These are phyloP conservation scores for Eubasilissa splendida DNA, from an alignment of 2,888 invertebrate species.

Conservation along the genomic window DNA sequence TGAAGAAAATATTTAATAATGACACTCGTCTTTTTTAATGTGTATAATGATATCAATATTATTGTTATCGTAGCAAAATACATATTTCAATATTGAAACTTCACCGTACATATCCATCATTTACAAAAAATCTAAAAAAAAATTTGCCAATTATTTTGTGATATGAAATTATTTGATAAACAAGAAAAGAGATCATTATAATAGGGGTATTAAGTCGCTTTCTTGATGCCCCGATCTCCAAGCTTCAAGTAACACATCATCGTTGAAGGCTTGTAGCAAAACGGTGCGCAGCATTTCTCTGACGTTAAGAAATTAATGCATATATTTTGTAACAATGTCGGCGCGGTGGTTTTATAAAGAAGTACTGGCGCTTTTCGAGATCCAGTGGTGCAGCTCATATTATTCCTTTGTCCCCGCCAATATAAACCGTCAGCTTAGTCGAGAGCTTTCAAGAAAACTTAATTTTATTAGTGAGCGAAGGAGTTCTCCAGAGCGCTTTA, in stretches of 20 bases:
- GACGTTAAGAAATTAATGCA: too few species aligned
- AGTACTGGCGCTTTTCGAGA: background rate
- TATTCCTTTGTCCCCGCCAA: conserved; percentile 24
- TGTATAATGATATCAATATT: background rate
- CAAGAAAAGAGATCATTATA: conserved; percentile 24
- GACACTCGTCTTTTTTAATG: background rate
- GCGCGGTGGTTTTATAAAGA: too few species aligned
- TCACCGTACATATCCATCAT: background rate
- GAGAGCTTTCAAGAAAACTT: conserved; percentile 21
- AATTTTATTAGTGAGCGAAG: conserved; percentile 28
- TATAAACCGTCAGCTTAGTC: conserved; percentile 20
- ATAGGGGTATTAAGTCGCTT: conserved; percentile 11
- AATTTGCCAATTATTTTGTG: conserved; percentile 25
- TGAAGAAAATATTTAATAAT: background rate
- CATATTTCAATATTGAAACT: background rate
- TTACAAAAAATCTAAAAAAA: background rate
- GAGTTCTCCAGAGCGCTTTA: conserved; percentile 22
- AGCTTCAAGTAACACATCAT: background rate
- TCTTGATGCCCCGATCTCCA: conserved; percentile 1
- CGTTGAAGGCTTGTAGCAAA: background rate
- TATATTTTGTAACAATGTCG: too few species aligned
- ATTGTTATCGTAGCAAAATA: background rate
- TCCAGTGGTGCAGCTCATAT: conserved; percentile 24
- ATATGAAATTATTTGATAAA: conserved; percentile 28
- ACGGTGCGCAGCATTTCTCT: background rate